Percentiles rank a stretch among this genome's conserved stretches.
Evolutionary conservation across 2,888 invertebrate species (phyloP).

Genomic region (Biston stratarius): DNA sequence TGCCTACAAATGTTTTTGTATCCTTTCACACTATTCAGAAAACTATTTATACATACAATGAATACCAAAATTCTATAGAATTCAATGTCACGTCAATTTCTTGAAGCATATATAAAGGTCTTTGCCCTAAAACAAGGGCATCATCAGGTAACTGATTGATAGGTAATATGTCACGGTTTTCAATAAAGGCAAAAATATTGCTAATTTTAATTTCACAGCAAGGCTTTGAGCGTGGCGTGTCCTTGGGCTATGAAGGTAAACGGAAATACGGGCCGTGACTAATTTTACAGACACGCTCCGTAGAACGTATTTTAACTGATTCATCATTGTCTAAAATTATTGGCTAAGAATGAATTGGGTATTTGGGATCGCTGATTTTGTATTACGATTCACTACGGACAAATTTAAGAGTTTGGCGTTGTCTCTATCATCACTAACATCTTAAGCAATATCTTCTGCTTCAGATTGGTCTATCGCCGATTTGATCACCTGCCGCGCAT

Average conservation of each 20-base stretch:
- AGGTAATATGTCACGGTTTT: conserved; percentile 38
- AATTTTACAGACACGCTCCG: conserved; percentile 53
- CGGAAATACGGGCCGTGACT: conserved; percentile 58
- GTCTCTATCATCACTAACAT: background rate
- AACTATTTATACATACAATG: background rate
- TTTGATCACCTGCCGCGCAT: no score
- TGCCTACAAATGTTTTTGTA: background rate
- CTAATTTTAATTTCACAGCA: conserved; percentile 58
- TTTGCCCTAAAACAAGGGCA: conserved; percentile 36
- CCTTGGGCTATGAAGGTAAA: conserved; percentile 47
- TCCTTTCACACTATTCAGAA: background rate
- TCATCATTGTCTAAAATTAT: conserved; percentile 35
- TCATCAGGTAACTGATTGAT: conserved; percentile 12
- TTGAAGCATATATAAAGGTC: conserved; percentile 19
- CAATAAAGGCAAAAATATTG: conserved; percentile 44
- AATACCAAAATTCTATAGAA: background rate
- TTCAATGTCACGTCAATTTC: conserved; percentile 1
- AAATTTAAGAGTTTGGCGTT: background rate
- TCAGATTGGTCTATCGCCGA: no score
- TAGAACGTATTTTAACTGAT: conserved; percentile 42
- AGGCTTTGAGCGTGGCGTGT: conserved; percentile 48
- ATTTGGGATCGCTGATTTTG: conserved; percentile 9
- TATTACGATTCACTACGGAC: background rate
- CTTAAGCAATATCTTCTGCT: no score
- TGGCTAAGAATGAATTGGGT: conserved; percentile 28